These are phyloP conservation scores for Pyrrhia umbra DNA, from an alignment of 2,888 invertebrate genomes.

Conservation along the genomic window DNA sequence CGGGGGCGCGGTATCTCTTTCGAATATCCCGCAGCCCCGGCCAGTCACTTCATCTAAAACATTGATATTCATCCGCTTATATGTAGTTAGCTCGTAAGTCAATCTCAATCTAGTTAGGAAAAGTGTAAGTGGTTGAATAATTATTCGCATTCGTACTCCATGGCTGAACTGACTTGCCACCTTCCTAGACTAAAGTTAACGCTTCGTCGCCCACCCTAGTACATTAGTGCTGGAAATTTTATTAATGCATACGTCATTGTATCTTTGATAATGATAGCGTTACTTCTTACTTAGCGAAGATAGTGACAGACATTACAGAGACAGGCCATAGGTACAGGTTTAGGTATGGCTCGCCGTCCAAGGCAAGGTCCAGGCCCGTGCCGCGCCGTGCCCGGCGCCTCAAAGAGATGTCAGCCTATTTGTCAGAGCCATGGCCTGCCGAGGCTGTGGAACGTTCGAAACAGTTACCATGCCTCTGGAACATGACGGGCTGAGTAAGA, in stretches of 20 bases:
- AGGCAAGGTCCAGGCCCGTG: too few relatives aligned
- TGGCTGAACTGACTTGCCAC: not conserved
- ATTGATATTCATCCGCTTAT: not conserved
- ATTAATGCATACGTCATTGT: not conserved
- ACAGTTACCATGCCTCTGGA: too few relatives aligned
- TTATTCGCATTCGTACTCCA: not conserved
- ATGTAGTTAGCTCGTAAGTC: too few relatives aligned
- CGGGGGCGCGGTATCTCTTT: too few relatives aligned
- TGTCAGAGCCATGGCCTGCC: too few relatives aligned
- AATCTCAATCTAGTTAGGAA: not conserved
- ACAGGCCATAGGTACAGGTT: too few relatives aligned
- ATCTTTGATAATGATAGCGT: not conserved
- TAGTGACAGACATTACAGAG: not conserved
- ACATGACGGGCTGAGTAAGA: too few relatives aligned
- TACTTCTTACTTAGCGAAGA: not conserved
- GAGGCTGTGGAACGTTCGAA: too few relatives aligned
- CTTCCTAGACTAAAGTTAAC: not conserved
- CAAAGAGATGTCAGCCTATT: too few relatives aligned
- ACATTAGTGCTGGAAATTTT: not conserved
- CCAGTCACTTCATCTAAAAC: not conserved
- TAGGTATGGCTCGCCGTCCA: too few relatives aligned
- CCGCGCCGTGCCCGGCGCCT: too few relatives aligned
- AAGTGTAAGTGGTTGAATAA: not conserved
- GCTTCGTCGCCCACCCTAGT: slow-evolving; percentile 10
- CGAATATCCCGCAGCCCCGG: too few relatives aligned